Percentiles rank a stretch among this genome's conserved stretches.
Evolutionary conservation across 2,113 vertebrate species (phyloP).

Genomic region (Ondatra zibethicus): DNA sequence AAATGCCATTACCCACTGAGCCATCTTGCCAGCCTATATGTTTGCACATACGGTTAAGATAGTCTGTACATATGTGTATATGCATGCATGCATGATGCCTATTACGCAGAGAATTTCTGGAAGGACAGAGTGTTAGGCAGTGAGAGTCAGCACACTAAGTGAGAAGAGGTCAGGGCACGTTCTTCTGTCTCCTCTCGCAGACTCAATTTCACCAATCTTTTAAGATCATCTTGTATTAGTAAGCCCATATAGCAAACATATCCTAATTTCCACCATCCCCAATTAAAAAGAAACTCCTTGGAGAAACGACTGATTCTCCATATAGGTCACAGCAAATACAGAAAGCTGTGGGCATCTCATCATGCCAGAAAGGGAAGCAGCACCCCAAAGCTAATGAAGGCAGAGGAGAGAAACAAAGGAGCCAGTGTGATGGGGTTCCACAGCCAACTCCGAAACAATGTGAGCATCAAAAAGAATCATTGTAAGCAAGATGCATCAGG

Average conservation of each 20-base stretch:
- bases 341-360: neutral
- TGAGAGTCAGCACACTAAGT: neutral
- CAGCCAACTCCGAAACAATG: neutral
- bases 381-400: neutral
- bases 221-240: neutral
- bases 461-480: neutral
- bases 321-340: neutral
- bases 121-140: neutral
- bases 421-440: neutral
- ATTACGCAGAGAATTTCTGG: neutral
- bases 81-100: neutral
- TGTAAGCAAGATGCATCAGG: neutral
- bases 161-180: neutral
- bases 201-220: constrained; percentile 17
- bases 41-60: neutral
- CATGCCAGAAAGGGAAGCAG: constrained; percentile 2
- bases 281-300: constrained; percentile 36
- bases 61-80: neutral
- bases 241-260: neutral
- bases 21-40: neutral
- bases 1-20: neutral
- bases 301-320: neutral
- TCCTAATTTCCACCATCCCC: neutral
- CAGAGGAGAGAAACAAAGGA: neutral
- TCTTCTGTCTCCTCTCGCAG: neutral